phyloP scores from a whole-genome alignment of 2,888 invertebrate genomes.

The Harmothoe impar region DNA sequence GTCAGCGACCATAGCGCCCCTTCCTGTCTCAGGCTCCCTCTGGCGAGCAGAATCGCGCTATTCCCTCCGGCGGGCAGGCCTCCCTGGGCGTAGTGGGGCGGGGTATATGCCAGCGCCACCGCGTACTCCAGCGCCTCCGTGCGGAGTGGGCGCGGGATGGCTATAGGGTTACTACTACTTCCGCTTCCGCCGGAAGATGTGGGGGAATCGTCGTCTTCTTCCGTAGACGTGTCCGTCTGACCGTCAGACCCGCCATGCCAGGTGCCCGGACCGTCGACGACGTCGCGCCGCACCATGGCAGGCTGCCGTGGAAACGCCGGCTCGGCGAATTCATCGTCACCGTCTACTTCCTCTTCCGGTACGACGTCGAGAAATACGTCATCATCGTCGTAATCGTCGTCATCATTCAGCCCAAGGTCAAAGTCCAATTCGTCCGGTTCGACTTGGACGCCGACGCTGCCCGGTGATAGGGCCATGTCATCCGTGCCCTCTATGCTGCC shows the following conservation, averaged over 20 bases:
- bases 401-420: conserved; percentile 32
- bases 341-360: conserved; percentile 61
- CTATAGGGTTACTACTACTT: not conserved
- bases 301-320: conserved; percentile 11
- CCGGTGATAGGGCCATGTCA: not conserved
- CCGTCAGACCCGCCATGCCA: not conserved
- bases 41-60: conserved; percentile 36
- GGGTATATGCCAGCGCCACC: conserved; percentile 38
- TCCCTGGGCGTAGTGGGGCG: not conserved
- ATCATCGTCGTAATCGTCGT: conserved; percentile 39
- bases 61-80: not conserved
- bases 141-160: conserved; percentile 33
- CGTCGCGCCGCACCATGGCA: not conserved
- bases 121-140: conserved; percentile 42
- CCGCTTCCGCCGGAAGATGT: not conserved
- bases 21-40: conserved; percentile 22
- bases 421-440: conserved; percentile 34
- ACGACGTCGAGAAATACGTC: conserved; percentile 55
- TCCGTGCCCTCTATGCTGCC: not conserved
- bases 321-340: conserved; percentile 39
- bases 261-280: conserved; percentile 9
- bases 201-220: not conserved
- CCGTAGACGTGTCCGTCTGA: conserved; percentile 37
- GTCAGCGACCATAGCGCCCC: conserved; percentile 36
- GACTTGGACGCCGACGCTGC: not conserved